Conservation (phyloP, 2,113 vertebrate species). For the Cervus canadensis region DNA sequence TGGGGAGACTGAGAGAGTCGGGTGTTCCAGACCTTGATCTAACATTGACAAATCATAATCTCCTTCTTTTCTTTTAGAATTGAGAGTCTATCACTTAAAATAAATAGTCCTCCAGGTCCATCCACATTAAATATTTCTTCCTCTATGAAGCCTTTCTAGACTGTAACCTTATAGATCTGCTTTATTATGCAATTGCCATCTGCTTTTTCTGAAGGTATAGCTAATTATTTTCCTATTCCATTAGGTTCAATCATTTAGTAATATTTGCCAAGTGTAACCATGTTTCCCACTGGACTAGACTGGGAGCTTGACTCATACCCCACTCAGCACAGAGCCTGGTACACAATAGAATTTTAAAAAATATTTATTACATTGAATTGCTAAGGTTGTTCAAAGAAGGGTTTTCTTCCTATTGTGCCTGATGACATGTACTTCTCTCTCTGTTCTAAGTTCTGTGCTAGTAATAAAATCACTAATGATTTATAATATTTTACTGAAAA, state of each 20-base stretch:
- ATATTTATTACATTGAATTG: constrained; percentile 23
- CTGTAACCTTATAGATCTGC: neutral
- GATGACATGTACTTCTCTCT: constrained; percentile 17
- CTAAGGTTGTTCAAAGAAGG: neutral
- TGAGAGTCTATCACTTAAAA: neutral
- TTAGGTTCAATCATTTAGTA: neutral
- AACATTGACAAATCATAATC: neutral
- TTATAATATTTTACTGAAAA: constrained; percentile 49
- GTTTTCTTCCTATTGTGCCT: neutral
- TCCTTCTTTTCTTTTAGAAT: neutral
- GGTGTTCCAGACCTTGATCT: neutral
- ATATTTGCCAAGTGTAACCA: neutral
- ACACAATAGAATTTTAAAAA: neutral
- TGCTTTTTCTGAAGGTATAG: neutral
- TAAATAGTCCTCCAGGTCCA: neutral
- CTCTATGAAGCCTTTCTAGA: neutral
- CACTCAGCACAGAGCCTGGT: neutral
- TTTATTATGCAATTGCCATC: neutral
- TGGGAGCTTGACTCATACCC: neutral
- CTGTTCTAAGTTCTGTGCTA: neutral
- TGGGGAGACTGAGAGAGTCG: neutral
- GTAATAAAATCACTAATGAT: constrained; percentile 41
- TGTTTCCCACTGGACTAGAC: neutral
- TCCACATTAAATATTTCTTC: constrained; percentile 32
- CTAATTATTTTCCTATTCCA: neutral